Base-by-base conservation (phyloP, 92 coral and sea anemone genomes). In the Paramuricea clavata region DNA sequence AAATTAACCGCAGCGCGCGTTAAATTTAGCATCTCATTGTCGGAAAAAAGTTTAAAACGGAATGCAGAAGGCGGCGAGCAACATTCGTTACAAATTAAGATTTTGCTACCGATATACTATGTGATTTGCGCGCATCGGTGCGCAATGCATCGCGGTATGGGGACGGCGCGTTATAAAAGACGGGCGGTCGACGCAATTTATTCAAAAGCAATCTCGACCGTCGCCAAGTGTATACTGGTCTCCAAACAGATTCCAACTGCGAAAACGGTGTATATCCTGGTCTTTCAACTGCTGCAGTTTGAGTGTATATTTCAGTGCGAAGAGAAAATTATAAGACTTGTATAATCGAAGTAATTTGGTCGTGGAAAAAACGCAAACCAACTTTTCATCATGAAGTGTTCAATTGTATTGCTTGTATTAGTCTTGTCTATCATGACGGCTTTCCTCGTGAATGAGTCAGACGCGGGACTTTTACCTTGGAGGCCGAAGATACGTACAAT, bases 51-150 rank as follows among this genome's bases (percentile, higher is more conserved):
- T 60, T 28, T 60, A 60, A 60, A 60, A 22, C 23, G 68, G 68
- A 60, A 60, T 60, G 28, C 32, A 28, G 31, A 28, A 22, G 31
- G 68, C 68, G 65, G 65, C 65, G 32, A 6, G 1, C 12, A 28
- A 60, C 68, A 60, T 60, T 25, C 68, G 68, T 28, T 60, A 60
- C 68, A 31, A 60, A 60, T 60, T 60, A 21, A 60, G 68, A 60
- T 60, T 10, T 4, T 28, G 33, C 21, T 15, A 19, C 1, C 31
- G 10, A 60, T 60, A 23, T 15, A 60, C 31, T 11, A 11, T 60
- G 54, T 47, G 54, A 47, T 47, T 47, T 47, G 68, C 68, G 68
- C 68, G 61, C 61, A 36, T 36, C 42, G 42, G 21, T 22, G 61
- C 61, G 68, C 68, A 60, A 60, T 28, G 68, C 30, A 60, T n/a